A percentile compares a stretch with the other conserved stretches of the same genome.
phyloP scores from a whole-genome alignment of 2,888 invertebrate species.

The Hypolimnas misippus region DNA sequence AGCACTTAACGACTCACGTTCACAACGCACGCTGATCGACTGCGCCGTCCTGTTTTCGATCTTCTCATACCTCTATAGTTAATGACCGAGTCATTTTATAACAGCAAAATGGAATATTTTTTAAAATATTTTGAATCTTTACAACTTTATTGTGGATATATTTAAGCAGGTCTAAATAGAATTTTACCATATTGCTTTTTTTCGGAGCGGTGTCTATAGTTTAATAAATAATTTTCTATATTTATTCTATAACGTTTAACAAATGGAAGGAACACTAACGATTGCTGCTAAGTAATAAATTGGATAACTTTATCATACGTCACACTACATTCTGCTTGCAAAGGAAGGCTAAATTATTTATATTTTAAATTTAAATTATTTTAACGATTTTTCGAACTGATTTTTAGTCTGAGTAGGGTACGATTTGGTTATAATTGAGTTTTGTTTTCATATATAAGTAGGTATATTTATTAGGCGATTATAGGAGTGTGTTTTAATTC shows the following conservation, averaged over 20 bases:
- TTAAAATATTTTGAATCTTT: constrained; percentile 78
- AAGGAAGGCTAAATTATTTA: constrained; percentile 24
- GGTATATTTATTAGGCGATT: constrained; percentile 22
- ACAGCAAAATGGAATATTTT: constrained; percentile 80
- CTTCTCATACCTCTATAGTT: constrained; percentile 58
- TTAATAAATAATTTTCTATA: constrained; percentile 74
- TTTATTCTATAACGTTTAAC: constrained; percentile 56
- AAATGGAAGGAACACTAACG: constrained; percentile 48
- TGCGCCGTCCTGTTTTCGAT: constrained; percentile 63
- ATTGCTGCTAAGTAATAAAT: constrained; percentile 54
- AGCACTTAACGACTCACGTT: constrained; percentile 95
- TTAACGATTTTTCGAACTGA: constrained; percentile 34
- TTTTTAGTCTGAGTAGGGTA: constrained; percentile 39
- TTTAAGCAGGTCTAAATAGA: constrained; percentile 78
- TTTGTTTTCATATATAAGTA: constrained; percentile 18
- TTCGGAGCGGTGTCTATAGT: constrained; percentile 75
- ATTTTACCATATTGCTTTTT: constrained; percentile 73
- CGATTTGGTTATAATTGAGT: constrained; percentile 30
- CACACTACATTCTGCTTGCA: constrained; percentile 46
- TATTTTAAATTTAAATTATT: constrained; percentile 30
- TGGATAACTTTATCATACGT: constrained; percentile 50
- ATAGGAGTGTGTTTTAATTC: neutral
- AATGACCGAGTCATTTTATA: constrained; percentile 68
- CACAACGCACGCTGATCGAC: constrained; percentile 87
- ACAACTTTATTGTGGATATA: constrained; percentile 63